Evolutionary conservation across 2,888 invertebrate species (phyloP).

Genomic region (Cistogaster globosa): DNA sequence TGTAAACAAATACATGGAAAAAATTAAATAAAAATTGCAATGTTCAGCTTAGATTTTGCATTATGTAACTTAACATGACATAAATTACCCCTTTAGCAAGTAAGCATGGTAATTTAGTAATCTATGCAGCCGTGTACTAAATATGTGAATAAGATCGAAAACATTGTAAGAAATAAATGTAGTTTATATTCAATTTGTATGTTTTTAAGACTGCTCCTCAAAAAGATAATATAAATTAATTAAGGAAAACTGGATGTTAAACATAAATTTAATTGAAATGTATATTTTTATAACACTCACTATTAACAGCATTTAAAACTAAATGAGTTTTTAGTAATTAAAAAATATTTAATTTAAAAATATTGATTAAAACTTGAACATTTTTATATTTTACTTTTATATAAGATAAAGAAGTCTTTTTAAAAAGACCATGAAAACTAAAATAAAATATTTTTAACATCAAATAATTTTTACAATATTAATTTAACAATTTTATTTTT

Average conservation of each 20-base stretch:
- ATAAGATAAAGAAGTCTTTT: too few relatives aligned
- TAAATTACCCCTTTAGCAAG: conserved; percentile 70
- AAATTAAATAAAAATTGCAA: conserved; percentile 43
- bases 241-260: conserved; percentile 30
- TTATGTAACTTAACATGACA: conserved; percentile 69
- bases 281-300: neutral
- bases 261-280: conserved; percentile 28
- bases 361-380: too few relatives aligned
- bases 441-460: too few relatives aligned
- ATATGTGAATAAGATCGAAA: neutral
- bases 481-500: too few relatives aligned
- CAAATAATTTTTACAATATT: too few relatives aligned
- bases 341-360: too few relatives aligned
- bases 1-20: conserved; percentile 22
- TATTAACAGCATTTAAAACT: conserved; percentile 7
- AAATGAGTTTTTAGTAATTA: too few relatives aligned
- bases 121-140: conserved; percentile 6
- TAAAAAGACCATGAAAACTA: too few relatives aligned
- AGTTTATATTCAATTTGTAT: neutral
- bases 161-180: neutral
- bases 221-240: conserved; percentile 31
- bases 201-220: conserved; percentile 43
- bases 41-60: conserved; percentile 59
- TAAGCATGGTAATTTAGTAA: conserved; percentile 64
- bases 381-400: too few relatives aligned